Evolutionary conservation across 2,888 invertebrate species (phyloP), one percentile per base, ranked within the genome.

Genomic region (Eupithecia pulchellata): DNA sequence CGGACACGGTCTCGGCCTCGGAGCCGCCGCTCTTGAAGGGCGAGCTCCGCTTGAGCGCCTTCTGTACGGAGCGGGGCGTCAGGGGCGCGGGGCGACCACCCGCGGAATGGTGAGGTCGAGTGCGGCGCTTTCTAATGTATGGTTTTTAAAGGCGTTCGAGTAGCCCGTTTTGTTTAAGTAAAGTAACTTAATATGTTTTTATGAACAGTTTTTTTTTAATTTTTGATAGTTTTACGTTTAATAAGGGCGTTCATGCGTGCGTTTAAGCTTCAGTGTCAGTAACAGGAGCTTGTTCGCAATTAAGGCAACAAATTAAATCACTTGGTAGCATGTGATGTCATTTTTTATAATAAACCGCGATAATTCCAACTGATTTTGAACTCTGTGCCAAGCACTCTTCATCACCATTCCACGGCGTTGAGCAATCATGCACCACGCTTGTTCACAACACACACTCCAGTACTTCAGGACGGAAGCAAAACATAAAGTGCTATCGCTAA

Each of bases 21-120:
- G 89, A 89, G 27, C 91, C 92, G 5, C 92, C 92, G 72, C 89
- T 89, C 86, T 91, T 92, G 58, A 90, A 81, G 32, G 90, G 91
- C 58, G 89, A 91, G 83, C 83, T 85, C 63, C 91, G 86, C 76
- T 93, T 92, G 76, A 93, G 81, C 79, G 92, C 92, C 82, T 92
- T 91, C 82, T 93, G 91, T 85, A 29, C 17, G 34, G 29, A 17
- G 29, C 6, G 32, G 34, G 39, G n/a, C 4, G n/a, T 30, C 4
- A 60, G 58, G 17, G 11, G 11, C 11, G 34, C 11, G 9, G 58
- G 27, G 30, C 64, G 60, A 61, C 42, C 9, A 14, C 34, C 13
- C 58, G 29, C 66, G 60, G 32, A 67, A 72, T 69, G 68, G 72
- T 61, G 58, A 32, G 55, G 66, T 57, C 64, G 66, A n/a, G 71